Evolutionary conservation across 2,888 invertebrate species (phyloP).

Genomic region (Heliconius ethilla): DNA sequence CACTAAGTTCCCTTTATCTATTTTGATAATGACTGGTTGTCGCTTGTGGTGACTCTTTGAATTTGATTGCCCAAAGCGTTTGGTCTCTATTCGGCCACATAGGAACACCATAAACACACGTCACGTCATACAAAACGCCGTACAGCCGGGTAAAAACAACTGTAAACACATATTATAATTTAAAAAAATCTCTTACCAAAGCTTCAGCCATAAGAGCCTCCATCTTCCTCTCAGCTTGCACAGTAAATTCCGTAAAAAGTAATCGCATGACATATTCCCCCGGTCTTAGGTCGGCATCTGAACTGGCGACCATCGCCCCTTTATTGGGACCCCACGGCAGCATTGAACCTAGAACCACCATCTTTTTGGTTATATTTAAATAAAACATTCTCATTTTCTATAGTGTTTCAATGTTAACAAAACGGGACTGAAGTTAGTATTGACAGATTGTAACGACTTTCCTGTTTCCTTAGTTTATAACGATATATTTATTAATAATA

Average conservation of each 20-base stretch:
- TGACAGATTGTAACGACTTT: slow-evolving; percentile 5
- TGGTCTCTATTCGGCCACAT: no score
- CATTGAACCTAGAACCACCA: slow-evolving; percentile 78
- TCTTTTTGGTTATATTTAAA: slow-evolving; percentile 26
- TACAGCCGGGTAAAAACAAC: no score
- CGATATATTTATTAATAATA: background rate
- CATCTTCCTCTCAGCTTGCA: slow-evolving; percentile 97
- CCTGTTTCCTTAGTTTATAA: slow-evolving; percentile 12
- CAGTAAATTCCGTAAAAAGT: slow-evolving; percentile 96
- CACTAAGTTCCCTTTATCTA: no score
- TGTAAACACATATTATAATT: no score
- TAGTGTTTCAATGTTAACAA: background rate
- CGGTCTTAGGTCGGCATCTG: slow-evolving; percentile 88
- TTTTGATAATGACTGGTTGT: no score
- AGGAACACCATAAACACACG: no score
- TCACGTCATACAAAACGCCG: no score
- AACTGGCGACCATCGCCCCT: slow-evolving; percentile 81
- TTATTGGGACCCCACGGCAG: slow-evolving; percentile 93
- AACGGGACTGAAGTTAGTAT: background rate
- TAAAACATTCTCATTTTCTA: slow-evolving; percentile 2
- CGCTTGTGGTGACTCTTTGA: no score
- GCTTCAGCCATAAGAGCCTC: slow-evolving; percentile 96
- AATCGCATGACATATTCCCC: slow-evolving; percentile 98
- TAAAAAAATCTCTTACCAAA: slow-evolving; percentile 78
- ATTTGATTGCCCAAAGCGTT: no score